These are phyloP conservation scores for Hetaerina titia DNA, from an alignment of 2,888 invertebrate genomes.

Conservation along the genomic window DNA sequence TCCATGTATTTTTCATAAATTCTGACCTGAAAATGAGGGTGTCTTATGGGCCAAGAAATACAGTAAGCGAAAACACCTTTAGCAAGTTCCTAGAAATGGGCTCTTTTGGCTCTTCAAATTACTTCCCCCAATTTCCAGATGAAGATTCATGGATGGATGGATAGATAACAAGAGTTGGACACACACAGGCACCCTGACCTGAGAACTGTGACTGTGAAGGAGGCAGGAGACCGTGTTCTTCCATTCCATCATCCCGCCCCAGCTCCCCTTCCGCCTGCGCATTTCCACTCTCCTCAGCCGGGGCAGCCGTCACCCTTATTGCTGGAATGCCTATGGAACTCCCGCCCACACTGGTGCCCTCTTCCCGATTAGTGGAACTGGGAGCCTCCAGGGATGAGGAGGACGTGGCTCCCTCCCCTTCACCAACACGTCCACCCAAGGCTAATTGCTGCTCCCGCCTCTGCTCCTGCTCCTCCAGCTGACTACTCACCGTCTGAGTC, in stretches of 20 bases:
- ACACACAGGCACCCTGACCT: not conserved
- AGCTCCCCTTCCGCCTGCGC: constrained; percentile 70
- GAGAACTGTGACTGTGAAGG: constrained; percentile 49
- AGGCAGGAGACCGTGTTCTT: constrained; percentile 36
- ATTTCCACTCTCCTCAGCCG: constrained; percentile 73
- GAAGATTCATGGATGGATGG: too few species aligned
- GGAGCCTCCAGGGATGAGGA: constrained; percentile 39
- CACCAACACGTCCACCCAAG: not conserved
- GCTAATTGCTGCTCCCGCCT: constrained; percentile 60
- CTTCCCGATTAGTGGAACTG: constrained; percentile 44
- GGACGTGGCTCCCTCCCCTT: constrained; percentile 28
- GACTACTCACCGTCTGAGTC: constrained; percentile 44
- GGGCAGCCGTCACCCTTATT: constrained; percentile 73
- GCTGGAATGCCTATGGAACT: constrained; percentile 71
- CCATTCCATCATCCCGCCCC: constrained; percentile 45
- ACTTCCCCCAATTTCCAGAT: too few species aligned
- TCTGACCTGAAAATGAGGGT: too few species aligned
- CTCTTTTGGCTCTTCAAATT: too few species aligned
- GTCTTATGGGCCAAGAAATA: too few species aligned
- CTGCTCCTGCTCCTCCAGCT: constrained; percentile 71
- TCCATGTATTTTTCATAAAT: too few species aligned
- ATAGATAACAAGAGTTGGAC: too few species aligned
- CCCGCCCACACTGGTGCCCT: constrained; percentile 6
- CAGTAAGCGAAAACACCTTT: too few species aligned
- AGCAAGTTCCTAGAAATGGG: too few species aligned